Base-by-base conservation (phyloP, 2,888 invertebrate species). In the Rutpela maculata region DNA sequence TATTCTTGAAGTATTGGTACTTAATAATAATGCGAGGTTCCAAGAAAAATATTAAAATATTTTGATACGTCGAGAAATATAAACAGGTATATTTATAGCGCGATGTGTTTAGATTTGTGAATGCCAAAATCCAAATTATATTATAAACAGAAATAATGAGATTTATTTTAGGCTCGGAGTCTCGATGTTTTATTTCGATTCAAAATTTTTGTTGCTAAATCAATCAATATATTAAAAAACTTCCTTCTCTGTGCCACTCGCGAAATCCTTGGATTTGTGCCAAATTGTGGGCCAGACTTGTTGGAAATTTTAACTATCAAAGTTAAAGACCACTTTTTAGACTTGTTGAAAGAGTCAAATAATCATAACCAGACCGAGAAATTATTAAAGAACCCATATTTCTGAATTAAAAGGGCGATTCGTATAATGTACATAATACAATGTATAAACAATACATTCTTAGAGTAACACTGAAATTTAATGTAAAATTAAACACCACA, bases 51-150 rank as follows among this genome's bases (percentile, higher is more conserved):
- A 78, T 79, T 78, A 43, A 79, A 79, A 79, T 76, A 81, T 81
- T 81, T 79, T 78, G 81, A 81, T 81, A 81, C 76, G 76, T 68
- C 76, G 35, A 63, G 68, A 76, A 78, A 78, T 71, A 80, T 80
- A 80, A 80, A 78, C 80, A 77, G 74, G 75, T 78, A 74, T 80
- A 80, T 80, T 80, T 80, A 77, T 80, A 78, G 71, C 70, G n/a
- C n/a, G 73, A 76, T 77, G 74, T 80, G 80, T 80, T 78, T 80
- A 69, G 78, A 19, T 76, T 80, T 72, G 67, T 67, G 77, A 78
- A 76, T 78, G 80, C 80, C 80, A 80, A 78, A 76, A 78, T 72
- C 74, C 62, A 55, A 72, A 76, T 72, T 59, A 71, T 75, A 75
- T 80, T 72, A 76, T 65, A 68, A 72, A 72, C 72, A 72, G 26